These are phyloP conservation scores for Pachyramphus minor DNA, from an alignment of 2,113 vertebrate species.

Conservation along the genomic window DNA sequence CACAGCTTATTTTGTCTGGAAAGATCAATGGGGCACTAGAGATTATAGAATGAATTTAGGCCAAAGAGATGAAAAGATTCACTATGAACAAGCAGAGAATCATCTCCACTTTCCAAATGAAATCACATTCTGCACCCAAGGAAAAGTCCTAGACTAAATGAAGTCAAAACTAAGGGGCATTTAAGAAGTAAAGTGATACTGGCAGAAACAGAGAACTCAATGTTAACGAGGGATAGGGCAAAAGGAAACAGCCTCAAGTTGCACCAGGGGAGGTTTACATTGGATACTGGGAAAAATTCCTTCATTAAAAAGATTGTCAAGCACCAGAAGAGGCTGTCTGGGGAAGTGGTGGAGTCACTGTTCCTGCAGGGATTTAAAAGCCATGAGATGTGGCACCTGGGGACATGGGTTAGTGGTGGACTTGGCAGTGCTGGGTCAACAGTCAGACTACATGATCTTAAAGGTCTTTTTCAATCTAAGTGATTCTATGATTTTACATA, in stretches of 20 bases:
- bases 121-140: background rate
- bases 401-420: background rate
- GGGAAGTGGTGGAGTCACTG: no score
- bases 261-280: background rate
- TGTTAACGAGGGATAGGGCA: background rate
- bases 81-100: background rate
- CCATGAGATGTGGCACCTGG: fast-evolving
- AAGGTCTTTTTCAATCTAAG: background rate
- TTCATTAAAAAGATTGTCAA: background rate
- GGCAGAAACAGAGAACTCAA: background rate
- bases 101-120: fast-evolving
- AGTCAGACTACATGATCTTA: background rate
- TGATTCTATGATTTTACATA: background rate
- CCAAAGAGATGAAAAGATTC: background rate
- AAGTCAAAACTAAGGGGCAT: background rate
- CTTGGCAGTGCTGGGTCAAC: background rate
- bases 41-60: background rate
- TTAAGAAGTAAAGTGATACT: background rate
- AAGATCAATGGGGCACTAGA: background rate
- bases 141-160: background rate
- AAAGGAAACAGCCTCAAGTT: background rate
- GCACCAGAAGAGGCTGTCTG: background rate
- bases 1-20: background rate
- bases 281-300: background rate
- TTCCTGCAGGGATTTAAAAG: fast-evolving